These are phyloP conservation scores for Mirza zaza DNA, from an alignment of 2,113 vertebrate genomes.

Conservation along the genomic window DNA sequence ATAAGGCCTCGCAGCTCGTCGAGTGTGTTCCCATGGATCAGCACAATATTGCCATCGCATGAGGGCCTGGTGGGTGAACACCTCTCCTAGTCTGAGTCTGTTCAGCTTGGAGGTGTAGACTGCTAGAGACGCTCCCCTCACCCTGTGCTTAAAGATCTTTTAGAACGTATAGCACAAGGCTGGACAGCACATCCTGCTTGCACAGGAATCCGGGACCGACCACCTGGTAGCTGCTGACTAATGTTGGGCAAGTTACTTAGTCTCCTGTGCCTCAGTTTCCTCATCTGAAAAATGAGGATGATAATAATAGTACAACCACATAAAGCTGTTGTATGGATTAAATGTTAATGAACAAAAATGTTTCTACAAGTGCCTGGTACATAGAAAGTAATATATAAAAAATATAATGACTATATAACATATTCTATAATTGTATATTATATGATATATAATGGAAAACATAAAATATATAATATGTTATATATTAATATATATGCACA, in stretches of 20 bases:
- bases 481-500: background rate
- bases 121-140: background rate
- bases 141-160: background rate
- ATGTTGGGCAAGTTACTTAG: background rate
- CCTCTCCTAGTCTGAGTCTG: background rate
- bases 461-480: background rate
- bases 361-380: background rate
- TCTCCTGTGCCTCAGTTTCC: conserved; percentile 15
- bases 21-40: background rate
- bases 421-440: background rate
- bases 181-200: background rate
- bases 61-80: background rate
- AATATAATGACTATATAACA: background rate
- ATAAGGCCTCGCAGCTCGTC: background rate
- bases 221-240: background rate
- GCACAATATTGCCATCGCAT: background rate
- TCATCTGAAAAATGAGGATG: background rate
- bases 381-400: background rate
- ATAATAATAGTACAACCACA: background rate
- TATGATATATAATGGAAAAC: background rate
- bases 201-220: background rate
- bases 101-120: background rate
- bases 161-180: background rate
- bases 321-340: background rate
- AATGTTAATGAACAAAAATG: background rate